phyloP scores from a whole-genome alignment of 2,113 vertebrate species.

The Columbina picui region DNA sequence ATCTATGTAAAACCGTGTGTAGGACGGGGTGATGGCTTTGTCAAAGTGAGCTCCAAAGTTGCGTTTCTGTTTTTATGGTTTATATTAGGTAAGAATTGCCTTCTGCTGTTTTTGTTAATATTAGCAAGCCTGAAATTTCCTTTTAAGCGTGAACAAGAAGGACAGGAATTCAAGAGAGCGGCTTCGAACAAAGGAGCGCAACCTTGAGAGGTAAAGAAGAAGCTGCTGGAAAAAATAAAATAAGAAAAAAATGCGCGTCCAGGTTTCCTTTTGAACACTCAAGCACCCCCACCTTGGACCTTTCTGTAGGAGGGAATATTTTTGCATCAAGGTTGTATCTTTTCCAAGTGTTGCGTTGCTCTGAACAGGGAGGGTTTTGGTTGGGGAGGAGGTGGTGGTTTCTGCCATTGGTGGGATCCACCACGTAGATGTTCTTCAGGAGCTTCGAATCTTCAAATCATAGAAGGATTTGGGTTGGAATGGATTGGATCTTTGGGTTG shows the following conservation, averaged over 20 bases:
- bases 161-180: neutral
- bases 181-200: neutral
- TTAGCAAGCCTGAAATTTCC: neutral
- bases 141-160: neutral
- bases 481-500: neutral
- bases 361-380: neutral
- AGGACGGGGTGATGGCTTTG: neutral
- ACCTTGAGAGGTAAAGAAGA: neutral
- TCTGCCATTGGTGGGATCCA: accelerated
- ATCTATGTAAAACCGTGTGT: accelerated
- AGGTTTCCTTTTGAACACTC: neutral
- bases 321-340: neutral
- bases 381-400: neutral
- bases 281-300: neutral
- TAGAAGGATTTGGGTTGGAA: neutral
- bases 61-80: neutral
- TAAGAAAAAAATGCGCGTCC: accelerated
- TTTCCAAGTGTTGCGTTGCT: neutral
- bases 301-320: neutral
- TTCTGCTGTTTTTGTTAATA: neutral
- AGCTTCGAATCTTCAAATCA: neutral
- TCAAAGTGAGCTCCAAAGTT: neutral
- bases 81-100: neutral
- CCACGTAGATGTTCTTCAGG: neutral
- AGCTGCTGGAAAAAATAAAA: neutral